Conservation (phyloP, 2,888 invertebrate genomes). For the Gari tellinella region DNA sequence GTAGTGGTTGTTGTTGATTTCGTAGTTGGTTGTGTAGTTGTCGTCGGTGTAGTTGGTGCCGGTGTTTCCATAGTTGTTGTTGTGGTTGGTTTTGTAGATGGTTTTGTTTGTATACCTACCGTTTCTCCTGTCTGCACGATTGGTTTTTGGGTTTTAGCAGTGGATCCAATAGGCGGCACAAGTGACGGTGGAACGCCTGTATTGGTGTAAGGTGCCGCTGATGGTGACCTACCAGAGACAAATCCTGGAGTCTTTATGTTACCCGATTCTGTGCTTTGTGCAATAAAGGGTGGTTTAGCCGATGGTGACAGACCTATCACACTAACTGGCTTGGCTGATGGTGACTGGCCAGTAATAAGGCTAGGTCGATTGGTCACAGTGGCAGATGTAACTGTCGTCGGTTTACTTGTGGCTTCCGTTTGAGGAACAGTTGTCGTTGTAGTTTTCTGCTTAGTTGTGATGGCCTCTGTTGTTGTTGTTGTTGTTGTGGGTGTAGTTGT, state of each 20-base stretch:
- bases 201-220: no score
- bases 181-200: no score
- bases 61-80: not conserved
- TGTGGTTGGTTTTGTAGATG: conserved; percentile 1
- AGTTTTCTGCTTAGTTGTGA: conserved; percentile 4
- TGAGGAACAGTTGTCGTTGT: not conserved
- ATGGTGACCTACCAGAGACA: no score
- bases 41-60: conserved; percentile 9
- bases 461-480: conserved; percentile 3
- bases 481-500: not conserved
- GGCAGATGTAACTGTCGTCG: not conserved
- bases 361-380: not conserved
- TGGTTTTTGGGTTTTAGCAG: not conserved
- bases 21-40: conserved; percentile 5
- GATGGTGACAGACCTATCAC: no score
- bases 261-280: no score
- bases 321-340: no score
- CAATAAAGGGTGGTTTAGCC: no score
- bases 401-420: conserved; percentile 2
- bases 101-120: not conserved
- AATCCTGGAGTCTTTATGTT: no score
- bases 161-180: not conserved
- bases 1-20: conserved; percentile 3
- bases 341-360: no score
- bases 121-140: not conserved